Base-by-base conservation (phyloP, 2,797 vertebrate genomes). In the Myripristis murdjan region DNA sequence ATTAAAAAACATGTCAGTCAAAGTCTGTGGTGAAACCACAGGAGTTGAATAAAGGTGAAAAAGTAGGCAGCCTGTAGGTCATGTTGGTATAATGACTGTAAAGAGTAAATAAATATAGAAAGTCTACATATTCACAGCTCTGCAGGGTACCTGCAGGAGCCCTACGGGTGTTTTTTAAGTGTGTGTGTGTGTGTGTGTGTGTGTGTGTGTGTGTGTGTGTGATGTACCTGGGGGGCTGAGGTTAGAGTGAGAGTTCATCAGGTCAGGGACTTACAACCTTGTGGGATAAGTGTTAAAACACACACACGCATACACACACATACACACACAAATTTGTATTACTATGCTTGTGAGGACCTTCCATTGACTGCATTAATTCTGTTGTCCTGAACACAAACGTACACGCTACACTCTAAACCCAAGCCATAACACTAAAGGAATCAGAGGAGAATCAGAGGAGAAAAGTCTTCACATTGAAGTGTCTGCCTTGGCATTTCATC, bases 241-340 rank as follows among this genome's bases (percentile, higher is more conserved):
- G 85, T 83, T 73, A 81, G 65, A 71, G 16, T 46, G 11, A 31
- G 58, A 81, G 86, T 87, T 87, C 81, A 90, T 44, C 83, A 84
- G 85, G 87, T 88, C 79, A 86, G 64, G 52, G 70, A 81, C 73
- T 78, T 83, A 63, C 67, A 73, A 33, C 67, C 5, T 41, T 2
- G 23, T 12, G 67, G 55, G 75, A 84, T 69, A 53, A 82, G 81
- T 76, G 66, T 64, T 55, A 35, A 65, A 67, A 53, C 53, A 49
- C 47, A 44, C 18, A 16, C 41, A 46, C 44, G 46, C 44, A 54
- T 53, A 49, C 43, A 46, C 16, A 54, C 53, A 49, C 47, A 46
- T 18, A 26, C 10, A 1, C 61, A n/a, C n/a, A n/a, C n/a, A n/a
- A n/a, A n/a, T n/a, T 43, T 51, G 11, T 57, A 16, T 31, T 10